A percentile compares a stretch with the other conserved stretches of the same genome.
Evolutionary conservation across 2,888 invertebrate genomes (phyloP).

Genomic region (Patella ulyssiponensis): DNA sequence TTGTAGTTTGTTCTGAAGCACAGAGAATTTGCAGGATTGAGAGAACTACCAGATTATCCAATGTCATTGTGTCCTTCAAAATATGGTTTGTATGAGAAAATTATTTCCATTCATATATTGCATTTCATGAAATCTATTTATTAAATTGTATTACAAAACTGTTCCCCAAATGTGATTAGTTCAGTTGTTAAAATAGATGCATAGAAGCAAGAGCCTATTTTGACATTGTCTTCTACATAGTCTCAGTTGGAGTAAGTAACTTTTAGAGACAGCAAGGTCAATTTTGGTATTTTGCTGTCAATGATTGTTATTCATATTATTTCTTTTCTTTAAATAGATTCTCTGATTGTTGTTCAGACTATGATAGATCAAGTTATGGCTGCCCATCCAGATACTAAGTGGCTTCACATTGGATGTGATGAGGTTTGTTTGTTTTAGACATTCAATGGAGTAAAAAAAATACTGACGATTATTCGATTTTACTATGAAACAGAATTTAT

Average conservation of each 20-base stretch:
- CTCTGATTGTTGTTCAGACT: slow-evolving; percentile 76
- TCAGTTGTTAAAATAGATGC: no score
- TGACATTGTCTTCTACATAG: no score
- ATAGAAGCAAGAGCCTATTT: slow-evolving; percentile 13
- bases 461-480: no score
- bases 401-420: slow-evolving; percentile 86
- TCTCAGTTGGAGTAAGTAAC: no score
- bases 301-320: slow-evolving; percentile 35
- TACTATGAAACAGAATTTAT: no score
- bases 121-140: no score
- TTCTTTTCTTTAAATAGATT: slow-evolving; percentile 61
- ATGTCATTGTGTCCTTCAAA: slow-evolving; percentile 81
- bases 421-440: slow-evolving; percentile 74
- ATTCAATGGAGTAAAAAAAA: no score
- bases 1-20: slow-evolving; percentile 81
- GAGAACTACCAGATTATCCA: slow-evolving; percentile 78
- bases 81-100: slow-evolving; percentile 50
- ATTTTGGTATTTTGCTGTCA: no score
- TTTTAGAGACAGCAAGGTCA: no score
- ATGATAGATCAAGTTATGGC: slow-evolving; percentile 83
- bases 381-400: slow-evolving; percentile 77
- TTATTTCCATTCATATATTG: no score
- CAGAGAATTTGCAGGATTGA: slow-evolving; percentile 78
- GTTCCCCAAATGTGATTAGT: no score
- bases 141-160: no score